phyloP scores from a whole-genome alignment of 2,888 invertebrate genomes.

The Augochlorella aurata region DNA sequence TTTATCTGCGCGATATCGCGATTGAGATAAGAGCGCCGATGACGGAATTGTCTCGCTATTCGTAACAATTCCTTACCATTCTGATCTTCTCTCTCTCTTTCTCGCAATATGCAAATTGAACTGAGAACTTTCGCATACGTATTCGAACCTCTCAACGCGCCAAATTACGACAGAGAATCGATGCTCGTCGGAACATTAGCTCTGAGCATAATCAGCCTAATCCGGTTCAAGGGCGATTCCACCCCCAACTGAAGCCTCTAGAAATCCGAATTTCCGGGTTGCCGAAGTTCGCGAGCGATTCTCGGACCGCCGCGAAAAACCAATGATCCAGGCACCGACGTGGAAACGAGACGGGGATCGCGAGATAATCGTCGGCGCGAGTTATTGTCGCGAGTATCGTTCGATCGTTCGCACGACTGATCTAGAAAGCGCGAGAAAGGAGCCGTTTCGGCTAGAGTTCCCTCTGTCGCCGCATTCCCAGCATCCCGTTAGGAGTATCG shows the following conservation, averaged over 20 bases:
- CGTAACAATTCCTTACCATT: not conserved
- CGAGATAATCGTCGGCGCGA: not conserved
- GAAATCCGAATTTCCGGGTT: constrained; percentile 1
- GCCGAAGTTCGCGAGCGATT: not conserved
- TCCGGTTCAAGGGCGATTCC: constrained; percentile 2
- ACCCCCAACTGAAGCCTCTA: not conserved
- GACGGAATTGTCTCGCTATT: not conserved
- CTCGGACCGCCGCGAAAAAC: not conserved
- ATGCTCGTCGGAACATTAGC: not conserved
- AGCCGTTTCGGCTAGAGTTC: constrained; percentile 53
- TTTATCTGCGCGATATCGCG: constrained; percentile 58
- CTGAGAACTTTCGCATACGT: too few species aligned
- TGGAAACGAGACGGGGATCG: not conserved
- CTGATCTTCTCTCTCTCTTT: not conserved
- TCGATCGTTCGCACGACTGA: constrained; percentile 43
- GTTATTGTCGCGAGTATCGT: constrained; percentile 14
- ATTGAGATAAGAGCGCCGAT: constrained; percentile 41
- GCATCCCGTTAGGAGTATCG: constrained; percentile 75
- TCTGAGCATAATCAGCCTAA: not conserved
- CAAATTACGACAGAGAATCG: not conserved
- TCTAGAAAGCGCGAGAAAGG: constrained; percentile 64
- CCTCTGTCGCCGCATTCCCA: constrained; percentile 61
- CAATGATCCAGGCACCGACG: not conserved
- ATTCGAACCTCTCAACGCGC: too few species aligned
- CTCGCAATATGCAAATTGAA: too few species aligned